Evolutionary conservation across 2,888 invertebrate species (phyloP).

Genomic region (Onthophagus sagittarius): DNA sequence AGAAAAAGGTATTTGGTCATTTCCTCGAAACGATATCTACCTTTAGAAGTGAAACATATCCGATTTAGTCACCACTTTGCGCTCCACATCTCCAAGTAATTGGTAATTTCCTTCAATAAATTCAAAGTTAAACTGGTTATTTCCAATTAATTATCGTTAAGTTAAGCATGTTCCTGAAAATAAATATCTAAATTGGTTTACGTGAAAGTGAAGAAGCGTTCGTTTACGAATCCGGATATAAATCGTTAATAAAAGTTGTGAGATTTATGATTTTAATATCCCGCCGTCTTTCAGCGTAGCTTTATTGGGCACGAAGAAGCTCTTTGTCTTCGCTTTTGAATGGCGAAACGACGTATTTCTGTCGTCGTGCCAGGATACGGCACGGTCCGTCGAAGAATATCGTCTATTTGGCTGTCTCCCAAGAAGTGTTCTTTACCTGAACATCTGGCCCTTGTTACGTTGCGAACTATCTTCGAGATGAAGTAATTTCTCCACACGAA

Average conservation of each 20-base stretch:
- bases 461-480: neutral
- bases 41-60: neutral
- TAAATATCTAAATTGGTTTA: neutral
- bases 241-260: neutral
- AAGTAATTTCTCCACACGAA: neutral
- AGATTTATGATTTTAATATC: neutral
- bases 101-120: neutral
- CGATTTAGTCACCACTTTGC: neutral
- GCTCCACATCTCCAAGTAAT: neutral
- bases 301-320: neutral
- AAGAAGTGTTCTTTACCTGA: conserved; percentile 7
- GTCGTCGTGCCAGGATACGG: neutral
- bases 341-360: neutral
- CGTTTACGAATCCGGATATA: neutral
- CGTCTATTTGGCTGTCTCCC: conserved; percentile 3
- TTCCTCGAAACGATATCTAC: neutral
- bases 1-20: neutral
- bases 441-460: conserved; percentile 6
- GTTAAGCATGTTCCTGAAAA: neutral
- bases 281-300: neutral
- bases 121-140: neutral
- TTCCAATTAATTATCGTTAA: neutral
- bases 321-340: neutral
- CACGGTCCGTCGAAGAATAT: neutral
- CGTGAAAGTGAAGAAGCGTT: neutral